Evolutionary conservation across 2,797 vertebrate genomes (phyloP), one percentile per base, ranked within the genome.

Genomic region (Coccyzus lansbergi): DNA sequence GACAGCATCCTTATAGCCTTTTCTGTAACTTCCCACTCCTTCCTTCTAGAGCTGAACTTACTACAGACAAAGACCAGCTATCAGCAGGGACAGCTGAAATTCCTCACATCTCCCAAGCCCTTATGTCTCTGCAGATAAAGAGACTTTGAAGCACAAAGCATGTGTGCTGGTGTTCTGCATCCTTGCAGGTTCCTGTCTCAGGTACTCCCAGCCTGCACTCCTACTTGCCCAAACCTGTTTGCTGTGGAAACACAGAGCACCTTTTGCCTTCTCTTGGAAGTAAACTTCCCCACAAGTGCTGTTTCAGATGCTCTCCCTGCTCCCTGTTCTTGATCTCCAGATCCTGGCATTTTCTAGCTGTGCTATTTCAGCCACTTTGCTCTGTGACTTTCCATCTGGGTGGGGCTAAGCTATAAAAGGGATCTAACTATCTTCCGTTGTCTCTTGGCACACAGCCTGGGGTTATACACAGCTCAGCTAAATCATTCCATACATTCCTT

Each of bases 401-500:
- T 83, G 83, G 60, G 69, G 51, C 46, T 51, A 64, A 83, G 64
- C 79, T 94, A 80, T 87, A 85, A 91, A 87, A 85, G 76, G 88
- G 82, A 92, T 71, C 53, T 84, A 78, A 92, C 86, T 68, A 42
- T 94, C 88, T 82, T 88, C 71, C 12, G 4, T 90, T 0, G 3
- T 78, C 83, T 76, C 86, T 68, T 94, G 94, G 93, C 95, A 3
- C n/a, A 9, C 49, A 89, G 92, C 84, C 93, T 69, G 59, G 69
- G 59, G 79, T 69, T 93, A 59, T 87, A 87, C 91, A 88, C 62
- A 90, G 90, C 79, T 75, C 86, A 49, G 82, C 58, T 62, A 51
- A 87, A 69, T 64, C 91, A 86, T 93, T 93, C 92, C 91, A 40
- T 0, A 7, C 79, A 91, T 95, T 95, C 93, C 51, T 92, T 88